These are phyloP conservation scores for Trinectes maculatus DNA, from an alignment of 2,113 vertebrate species.

Conservation along the genomic window DNA sequence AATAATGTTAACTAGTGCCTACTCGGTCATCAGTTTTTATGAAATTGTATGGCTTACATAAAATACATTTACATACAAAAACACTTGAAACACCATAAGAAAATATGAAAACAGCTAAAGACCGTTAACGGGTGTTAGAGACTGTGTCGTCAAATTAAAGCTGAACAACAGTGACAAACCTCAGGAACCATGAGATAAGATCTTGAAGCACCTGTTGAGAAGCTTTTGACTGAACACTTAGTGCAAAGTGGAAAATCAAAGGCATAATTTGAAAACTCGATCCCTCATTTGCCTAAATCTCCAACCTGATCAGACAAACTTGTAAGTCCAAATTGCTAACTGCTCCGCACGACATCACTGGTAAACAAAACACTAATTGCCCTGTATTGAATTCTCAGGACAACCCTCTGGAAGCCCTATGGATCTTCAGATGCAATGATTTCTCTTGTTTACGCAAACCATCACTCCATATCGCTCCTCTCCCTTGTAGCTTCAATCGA, in stretches of 20 bases:
- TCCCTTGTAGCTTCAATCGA: conserved; percentile 23
- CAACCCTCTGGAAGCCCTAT: conserved; percentile 68
- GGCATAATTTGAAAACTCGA: conserved; percentile 35
- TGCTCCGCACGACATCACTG: conserved; percentile 43
- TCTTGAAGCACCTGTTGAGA: conserved; percentile 15
- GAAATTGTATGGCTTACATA: not conserved
- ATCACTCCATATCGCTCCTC: conserved; percentile 25
- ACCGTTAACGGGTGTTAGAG: not conserved
- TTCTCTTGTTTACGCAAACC: conserved; percentile 43
- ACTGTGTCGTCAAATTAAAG: not conserved
- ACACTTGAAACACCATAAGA: not conserved
- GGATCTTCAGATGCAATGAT: conserved; percentile 70
- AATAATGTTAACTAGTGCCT: too few species aligned
- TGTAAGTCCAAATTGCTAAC: conserved; percentile 37
- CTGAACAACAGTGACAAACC: not conserved
- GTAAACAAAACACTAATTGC: conserved; percentile 71
- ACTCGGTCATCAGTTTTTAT: not conserved
- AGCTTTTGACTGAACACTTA: conserved; percentile 32
- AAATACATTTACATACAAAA: not conserved
- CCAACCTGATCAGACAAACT: conserved; percentile 49
- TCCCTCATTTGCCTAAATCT: conserved; percentile 27
- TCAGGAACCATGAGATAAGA: conserved; percentile 6
- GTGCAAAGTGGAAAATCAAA: conserved; percentile 52
- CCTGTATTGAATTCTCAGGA: conserved; percentile 61
- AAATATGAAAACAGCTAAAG: not conserved